phyloP scores from a whole-genome alignment of 23 tunicate species.

The Botrylloides violaceus region DNA sequence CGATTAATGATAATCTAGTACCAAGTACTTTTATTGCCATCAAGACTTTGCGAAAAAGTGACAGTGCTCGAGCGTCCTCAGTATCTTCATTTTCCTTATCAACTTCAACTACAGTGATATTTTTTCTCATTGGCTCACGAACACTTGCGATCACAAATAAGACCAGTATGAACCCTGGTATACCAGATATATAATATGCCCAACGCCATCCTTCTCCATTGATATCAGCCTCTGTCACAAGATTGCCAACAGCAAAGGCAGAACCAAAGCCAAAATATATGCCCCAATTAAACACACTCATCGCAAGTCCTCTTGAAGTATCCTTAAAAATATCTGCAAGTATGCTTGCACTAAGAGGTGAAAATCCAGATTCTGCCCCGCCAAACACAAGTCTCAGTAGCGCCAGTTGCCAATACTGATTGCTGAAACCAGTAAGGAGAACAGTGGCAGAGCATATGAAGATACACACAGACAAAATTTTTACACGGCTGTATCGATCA shows the following conservation, averaged over 20 bases:
- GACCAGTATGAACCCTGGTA: constrained; percentile 60
- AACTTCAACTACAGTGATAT: constrained; percentile 13
- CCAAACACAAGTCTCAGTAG: constrained; percentile 67
- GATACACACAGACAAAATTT: constrained; percentile 44
- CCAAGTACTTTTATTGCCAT: constrained; percentile 32
- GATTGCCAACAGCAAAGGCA: constrained; percentile 75
- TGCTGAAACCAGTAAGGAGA: constrained; percentile 53
- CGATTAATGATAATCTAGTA: constrained; percentile 26
- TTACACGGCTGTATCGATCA: constrained; percentile 66
- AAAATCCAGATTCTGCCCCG: constrained; percentile 77
- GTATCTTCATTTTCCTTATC: constrained; percentile 1
- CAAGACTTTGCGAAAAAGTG: neutral
- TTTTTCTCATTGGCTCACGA: constrained; percentile 60
- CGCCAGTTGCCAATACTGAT: constrained; percentile 72
- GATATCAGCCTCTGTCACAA: constrained; percentile 49
- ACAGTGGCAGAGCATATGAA: constrained; percentile 51
- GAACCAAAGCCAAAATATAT: constrained; percentile 88
- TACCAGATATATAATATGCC: constrained; percentile 57
- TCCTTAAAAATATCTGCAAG: constrained; percentile 64
- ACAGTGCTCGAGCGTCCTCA: neutral
- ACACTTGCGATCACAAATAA: constrained; percentile 35
- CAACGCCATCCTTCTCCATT: constrained; percentile 68
- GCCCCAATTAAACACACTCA: constrained; percentile 95
- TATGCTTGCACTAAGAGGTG: constrained; percentile 78
- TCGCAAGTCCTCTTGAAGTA: constrained; percentile 59